phyloP scores from a whole-genome alignment of 2,113 vertebrate genomes.

The Regulus satrapa region DNA sequence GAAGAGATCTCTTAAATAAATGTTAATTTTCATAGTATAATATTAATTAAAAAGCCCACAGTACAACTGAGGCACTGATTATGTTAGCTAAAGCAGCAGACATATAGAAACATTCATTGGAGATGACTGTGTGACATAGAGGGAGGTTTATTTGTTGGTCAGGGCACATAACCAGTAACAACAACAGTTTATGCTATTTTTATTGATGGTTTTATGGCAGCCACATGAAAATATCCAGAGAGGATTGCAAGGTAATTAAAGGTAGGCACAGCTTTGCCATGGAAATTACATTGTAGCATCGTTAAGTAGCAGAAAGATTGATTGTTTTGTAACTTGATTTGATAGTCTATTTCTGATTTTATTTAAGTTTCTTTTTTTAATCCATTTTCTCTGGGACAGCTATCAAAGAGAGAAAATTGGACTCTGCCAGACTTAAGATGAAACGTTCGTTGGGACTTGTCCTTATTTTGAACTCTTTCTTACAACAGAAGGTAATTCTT shows the following conservation, averaged over 20 bases:
- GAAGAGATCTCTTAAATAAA: neutral
- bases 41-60: neutral
- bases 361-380: neutral
- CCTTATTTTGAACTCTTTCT: neutral
- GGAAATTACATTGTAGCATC: neutral
- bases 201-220: neutral
- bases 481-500: neutral
- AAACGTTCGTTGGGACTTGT: neutral
- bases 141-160: neutral
- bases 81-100: neutral
- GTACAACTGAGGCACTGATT: neutral
- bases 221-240: neutral
- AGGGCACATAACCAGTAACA: neutral
- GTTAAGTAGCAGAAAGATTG: neutral
- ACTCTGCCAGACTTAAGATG: neutral
- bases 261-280: neutral
- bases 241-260: neutral
- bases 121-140: neutral
- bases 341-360: neutral
- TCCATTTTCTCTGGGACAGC: neutral
- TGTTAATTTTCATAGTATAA: neutral
- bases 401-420: neutral
- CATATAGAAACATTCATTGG: neutral
- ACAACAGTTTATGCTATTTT: neutral
- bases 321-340: neutral